phyloP scores from a whole-genome alignment of 2,888 invertebrate species.

The Mesorhabditis belari region DNA sequence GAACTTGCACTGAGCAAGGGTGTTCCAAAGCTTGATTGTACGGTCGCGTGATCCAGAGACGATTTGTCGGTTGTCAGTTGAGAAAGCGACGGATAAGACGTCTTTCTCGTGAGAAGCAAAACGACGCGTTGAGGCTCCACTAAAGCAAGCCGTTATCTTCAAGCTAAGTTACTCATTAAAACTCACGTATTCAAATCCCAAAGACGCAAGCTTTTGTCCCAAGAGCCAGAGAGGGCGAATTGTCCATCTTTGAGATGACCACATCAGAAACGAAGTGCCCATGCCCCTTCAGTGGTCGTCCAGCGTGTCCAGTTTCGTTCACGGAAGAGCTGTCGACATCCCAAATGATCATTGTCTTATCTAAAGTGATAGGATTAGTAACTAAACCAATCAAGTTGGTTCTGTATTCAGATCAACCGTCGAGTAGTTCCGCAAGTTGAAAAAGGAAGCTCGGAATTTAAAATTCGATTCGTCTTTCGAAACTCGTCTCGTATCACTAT shows the following conservation, averaged over 20 bases:
- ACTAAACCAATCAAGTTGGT: no score
- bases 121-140: conserved; percentile 73
- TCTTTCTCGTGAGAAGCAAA: conserved; percentile 99
- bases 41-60: conserved; percentile 97
- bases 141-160: no score
- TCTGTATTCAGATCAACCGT: no score
- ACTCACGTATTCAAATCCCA: conserved; percentile 88
- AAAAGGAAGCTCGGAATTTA: no score
- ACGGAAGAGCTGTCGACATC: conserved; percentile 88
- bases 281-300: conserved; percentile 72
- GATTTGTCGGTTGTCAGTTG: conserved; percentile 98
- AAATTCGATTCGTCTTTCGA: no score
- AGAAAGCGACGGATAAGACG: conserved; percentile 97
- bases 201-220: conserved; percentile 96
- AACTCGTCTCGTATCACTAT: no score
- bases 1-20: conserved; percentile 97
- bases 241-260: conserved; percentile 95
- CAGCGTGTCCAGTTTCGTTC: conserved; percentile 74
- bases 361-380: no score
- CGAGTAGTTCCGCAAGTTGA: no score
- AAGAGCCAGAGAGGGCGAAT: conserved; percentile 96
- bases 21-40: conserved; percentile 99
- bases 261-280: conserved; percentile 98
- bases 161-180: conserved; percentile 3
- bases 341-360: conserved; percentile 86